Conservation (phyloP, 2,888 invertebrate species). For the Drosophila lacicola region DNA sequence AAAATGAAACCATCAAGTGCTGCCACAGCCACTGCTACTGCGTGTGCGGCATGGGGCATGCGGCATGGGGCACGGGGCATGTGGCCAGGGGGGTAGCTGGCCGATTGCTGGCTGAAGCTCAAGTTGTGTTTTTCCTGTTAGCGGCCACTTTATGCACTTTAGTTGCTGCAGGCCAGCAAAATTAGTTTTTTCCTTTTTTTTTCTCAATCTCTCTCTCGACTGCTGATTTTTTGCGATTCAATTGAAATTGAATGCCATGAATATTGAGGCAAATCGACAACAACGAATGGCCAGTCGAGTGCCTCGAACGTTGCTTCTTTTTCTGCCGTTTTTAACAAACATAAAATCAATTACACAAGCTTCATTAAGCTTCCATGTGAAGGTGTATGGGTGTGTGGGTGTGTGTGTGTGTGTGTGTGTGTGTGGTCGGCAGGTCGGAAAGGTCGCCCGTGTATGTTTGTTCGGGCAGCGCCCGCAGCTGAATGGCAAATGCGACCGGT, state of each 20-base stretch:
- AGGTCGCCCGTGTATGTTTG: constrained; percentile 42
- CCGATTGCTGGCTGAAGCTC: constrained; percentile 35
- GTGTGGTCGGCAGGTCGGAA: constrained; percentile 46
- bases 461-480: constrained; percentile 31
- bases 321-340: constrained; percentile 78
- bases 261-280: constrained; percentile 60
- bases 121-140: constrained; percentile 54
- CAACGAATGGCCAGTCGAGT: constrained; percentile 33
- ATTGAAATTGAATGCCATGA: constrained; percentile 71
- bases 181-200: constrained; percentile 54
- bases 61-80: constrained; percentile 3
- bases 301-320: constrained; percentile 61
- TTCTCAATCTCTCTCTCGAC: not conserved
- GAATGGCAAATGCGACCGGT: constrained; percentile 46
- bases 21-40: constrained; percentile 37
- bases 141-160: constrained; percentile 70
- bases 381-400: constrained; percentile 11
- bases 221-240: constrained; percentile 61
- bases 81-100: constrained; percentile 17
- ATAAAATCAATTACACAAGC: constrained; percentile 76
- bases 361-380: constrained; percentile 67
- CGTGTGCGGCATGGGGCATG: constrained; percentile 8
- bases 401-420: constrained; percentile 29
- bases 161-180: constrained; percentile 65
- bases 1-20: constrained; percentile 68